Evolutionary conservation across 2,113 vertebrate genomes (phyloP).

Genomic region (Colistium nudipinnis): DNA sequence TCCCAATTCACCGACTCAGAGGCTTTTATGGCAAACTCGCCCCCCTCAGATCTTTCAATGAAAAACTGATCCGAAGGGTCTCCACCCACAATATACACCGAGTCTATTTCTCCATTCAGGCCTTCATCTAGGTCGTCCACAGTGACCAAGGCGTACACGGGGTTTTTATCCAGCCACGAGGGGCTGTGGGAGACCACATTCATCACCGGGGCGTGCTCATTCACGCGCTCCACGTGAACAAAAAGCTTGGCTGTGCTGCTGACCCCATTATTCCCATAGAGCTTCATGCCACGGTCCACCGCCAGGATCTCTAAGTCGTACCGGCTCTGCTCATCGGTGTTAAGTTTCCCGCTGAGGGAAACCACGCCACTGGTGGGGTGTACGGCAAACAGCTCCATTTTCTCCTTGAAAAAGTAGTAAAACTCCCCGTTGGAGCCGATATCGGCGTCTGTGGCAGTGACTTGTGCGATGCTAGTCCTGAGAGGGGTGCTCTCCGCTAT

Average conservation of each 20-base stretch:
- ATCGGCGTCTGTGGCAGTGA: slow-evolving; percentile 97
- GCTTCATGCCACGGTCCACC: slow-evolving; percentile 97
- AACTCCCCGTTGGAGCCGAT: slow-evolving; percentile 98
- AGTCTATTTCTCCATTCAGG: slow-evolving; percentile 92
- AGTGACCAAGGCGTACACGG: slow-evolving; percentile 87
- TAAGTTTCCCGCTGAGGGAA: slow-evolving; percentile 91
- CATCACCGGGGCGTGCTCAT: slow-evolving; percentile 89
- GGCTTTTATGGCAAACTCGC: slow-evolving; percentile 83
- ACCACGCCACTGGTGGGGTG: slow-evolving; percentile 96
- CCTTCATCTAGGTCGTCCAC: slow-evolving; percentile 91
- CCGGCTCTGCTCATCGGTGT: slow-evolving; percentile 88
- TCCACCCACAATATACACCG: slow-evolving; percentile 88
- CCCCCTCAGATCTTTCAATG: slow-evolving; percentile 85
- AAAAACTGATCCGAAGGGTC: slow-evolving; percentile 88
- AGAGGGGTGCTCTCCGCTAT: slow-evolving; percentile 95
- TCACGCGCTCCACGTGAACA: slow-evolving; percentile 93
- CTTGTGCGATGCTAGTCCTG: slow-evolving; percentile 97
- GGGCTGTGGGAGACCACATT: slow-evolving; percentile 85
- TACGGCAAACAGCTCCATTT: slow-evolving; percentile 93
- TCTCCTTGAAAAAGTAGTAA: slow-evolving; percentile 98
- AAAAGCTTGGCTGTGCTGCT: slow-evolving; percentile 98
- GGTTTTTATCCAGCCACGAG: slow-evolving; percentile 84
- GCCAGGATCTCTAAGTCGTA: slow-evolving; percentile 95
- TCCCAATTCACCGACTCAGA: slow-evolving; percentile 87
- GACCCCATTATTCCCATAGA: slow-evolving; percentile 97